Conservation (phyloP, 1,140 invertebrate genomes). For the Uloborus diversus region DNA sequence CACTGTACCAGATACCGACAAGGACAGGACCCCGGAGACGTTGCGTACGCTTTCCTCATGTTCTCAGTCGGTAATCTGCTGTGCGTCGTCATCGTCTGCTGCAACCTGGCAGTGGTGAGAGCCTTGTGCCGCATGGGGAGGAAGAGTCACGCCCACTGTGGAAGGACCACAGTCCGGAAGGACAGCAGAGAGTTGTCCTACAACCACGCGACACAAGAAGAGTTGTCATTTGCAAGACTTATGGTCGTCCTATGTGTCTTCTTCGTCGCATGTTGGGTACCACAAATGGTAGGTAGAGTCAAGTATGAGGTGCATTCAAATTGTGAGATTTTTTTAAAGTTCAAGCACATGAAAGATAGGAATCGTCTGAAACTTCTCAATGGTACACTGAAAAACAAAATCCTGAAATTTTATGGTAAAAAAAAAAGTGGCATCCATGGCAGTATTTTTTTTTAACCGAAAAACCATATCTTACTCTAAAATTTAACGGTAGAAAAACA, state of each 20-base stretch:
- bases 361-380: too few relatives aligned
- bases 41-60: constrained; percentile 80
- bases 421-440: too few relatives aligned
- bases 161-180: constrained; percentile 61
- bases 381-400: too few relatives aligned
- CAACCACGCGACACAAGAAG: constrained; percentile 69
- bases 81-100: constrained; percentile 79
- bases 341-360: too few relatives aligned
- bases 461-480: too few relatives aligned
- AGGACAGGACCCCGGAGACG: constrained; percentile 72
- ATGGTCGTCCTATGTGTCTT: constrained; percentile 84
- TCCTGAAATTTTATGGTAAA: too few relatives aligned
- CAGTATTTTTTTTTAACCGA: too few relatives aligned
- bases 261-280: constrained; percentile 85
- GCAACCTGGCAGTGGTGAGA: constrained; percentile 81
- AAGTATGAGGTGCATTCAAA: background rate
- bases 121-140: constrained; percentile 72
- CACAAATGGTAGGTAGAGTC: constrained; percentile 84
- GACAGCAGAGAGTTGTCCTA: constrained; percentile 49
- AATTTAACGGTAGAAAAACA: too few relatives aligned
- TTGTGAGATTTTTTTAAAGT: too few relatives aligned
- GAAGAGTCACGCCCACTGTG: constrained; percentile 67
- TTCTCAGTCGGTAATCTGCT: constrained; percentile 78
- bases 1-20: constrained; percentile 77
- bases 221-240: constrained; percentile 81